Percentiles rank a stretch among this genome's conserved stretches.
phyloP scores from a whole-genome alignment of 2,888 invertebrate species.

The Yponomeuta plumbellus region DNA sequence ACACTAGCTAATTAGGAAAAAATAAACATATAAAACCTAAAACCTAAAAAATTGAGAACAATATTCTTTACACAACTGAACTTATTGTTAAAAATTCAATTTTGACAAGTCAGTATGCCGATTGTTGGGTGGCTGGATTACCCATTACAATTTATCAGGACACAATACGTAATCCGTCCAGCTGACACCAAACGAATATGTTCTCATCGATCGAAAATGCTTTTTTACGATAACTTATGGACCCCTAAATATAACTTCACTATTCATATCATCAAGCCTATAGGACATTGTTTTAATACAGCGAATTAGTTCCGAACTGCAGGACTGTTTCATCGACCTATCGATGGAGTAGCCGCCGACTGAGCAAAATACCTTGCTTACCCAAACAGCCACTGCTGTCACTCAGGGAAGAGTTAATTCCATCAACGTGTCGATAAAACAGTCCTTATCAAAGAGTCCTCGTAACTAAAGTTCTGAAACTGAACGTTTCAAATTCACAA shows the following conservation, averaged over 20 bases:
- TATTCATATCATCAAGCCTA: background rate
- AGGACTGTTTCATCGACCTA: background rate
- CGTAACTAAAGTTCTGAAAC: no score
- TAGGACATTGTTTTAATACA: constrained; percentile 6
- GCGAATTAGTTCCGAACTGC: background rate
- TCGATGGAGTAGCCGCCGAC: background rate
- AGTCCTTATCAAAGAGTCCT: no score
- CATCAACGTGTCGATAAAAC: no score
- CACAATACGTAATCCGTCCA: background rate
- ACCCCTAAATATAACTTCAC: constrained; percentile 18
- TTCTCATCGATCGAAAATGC: constrained; percentile 23
- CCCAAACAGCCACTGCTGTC: background rate
- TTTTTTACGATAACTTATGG: constrained; percentile 25
- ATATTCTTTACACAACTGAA: constrained; percentile 23
- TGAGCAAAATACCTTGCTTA: background rate
- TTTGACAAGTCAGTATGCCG: constrained; percentile 5
- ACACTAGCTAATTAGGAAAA: constrained; percentile 55
- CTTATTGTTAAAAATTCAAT: constrained; percentile 1
- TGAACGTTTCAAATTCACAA: background rate
- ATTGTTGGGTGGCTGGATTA: background rate
- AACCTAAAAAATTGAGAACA: constrained; percentile 48
- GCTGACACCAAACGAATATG: background rate
- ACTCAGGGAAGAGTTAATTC: background rate
- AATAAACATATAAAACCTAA: constrained; percentile 51
- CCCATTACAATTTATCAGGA: background rate